Evolutionary conservation across 2,113 vertebrate species (phyloP), one percentile per base, ranked within the genome.

Genomic region (Mesocricetus auratus): DNA sequence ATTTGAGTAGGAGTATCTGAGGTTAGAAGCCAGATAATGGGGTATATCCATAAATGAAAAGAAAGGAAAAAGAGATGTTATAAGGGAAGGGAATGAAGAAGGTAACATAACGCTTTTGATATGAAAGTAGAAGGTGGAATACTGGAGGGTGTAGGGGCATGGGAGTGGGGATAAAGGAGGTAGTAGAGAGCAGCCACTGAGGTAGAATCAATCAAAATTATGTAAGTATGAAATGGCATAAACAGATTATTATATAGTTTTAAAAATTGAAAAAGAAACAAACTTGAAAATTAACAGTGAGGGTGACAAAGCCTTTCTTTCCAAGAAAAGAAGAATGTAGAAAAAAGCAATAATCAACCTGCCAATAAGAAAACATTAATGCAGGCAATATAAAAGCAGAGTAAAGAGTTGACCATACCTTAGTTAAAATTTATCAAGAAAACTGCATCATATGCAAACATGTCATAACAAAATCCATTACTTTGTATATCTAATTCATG

Each of bases 311-410:
- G 60, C 86, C 2, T 69, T 81, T 75, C 78, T 85, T 45, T 36
- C 11, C 6, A 47, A n/a, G 31, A 92, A 90, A 92, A 78, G 1
- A 5, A 4, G 12, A 15, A 90, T 33, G 12, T 78, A 26, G 33
- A 95, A 89, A 95, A 33, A 86, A 90, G 12, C 36, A 92, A 81
- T n/a, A 85, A 87, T 88, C 56, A 95, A 93, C 83, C 19, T 50
- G 7, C 39, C 69, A 42, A 78, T 90, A 56, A 73, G 60, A 92
- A 81, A 82, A 58, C 21, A 82, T 17, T n/a, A 82, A 58, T 33
- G 33, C 68, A 88, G 86, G 79, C 88, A 7, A 7, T 53, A 33
- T 24, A 74, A 81, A 90, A 42, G 29, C 17, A 39, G 83, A 24
- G 79, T n/a, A 93, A 89, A 92, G 50, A 60, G 22, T 10, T 96